phyloP scores from a whole-genome alignment of 2,888 invertebrate species.

The Sabatieria punctata region DNA sequence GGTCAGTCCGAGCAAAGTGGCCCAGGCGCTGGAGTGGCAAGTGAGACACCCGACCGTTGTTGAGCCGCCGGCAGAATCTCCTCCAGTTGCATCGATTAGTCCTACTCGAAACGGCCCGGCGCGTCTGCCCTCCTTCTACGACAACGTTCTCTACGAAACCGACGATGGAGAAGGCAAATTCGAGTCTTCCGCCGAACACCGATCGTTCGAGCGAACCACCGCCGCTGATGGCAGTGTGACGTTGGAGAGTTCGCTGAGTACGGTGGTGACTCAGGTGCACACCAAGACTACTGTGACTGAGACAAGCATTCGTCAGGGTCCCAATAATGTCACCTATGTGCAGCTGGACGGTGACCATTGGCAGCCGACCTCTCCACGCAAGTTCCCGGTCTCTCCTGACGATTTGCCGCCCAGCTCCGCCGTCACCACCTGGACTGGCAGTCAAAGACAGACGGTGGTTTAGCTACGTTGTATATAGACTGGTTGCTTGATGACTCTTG shows the following conservation, averaged over 20 bases:
- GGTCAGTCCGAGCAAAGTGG: no score
- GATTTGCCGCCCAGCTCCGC: no score
- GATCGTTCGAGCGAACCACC: neutral
- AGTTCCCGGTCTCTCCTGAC: no score
- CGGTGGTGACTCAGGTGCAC: neutral
- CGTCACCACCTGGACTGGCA: no score
- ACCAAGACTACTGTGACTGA: neutral
- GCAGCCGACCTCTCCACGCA: neutral
- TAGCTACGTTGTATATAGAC: no score
- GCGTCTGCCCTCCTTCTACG: slow-evolving; percentile 2
- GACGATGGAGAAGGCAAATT: neutral
- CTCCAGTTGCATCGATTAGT: no score
- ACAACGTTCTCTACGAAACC: neutral
- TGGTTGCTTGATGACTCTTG: no score
- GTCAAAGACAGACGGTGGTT: no score
- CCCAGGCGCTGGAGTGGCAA: neutral
- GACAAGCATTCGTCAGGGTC: neutral
- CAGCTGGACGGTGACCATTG: neutral
- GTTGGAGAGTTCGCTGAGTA: neutral
- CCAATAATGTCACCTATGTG: slow-evolving; percentile 3
- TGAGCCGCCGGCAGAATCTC: no score
- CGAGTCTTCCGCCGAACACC: neutral
- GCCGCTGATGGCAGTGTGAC: neutral
- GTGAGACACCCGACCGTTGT: no score
- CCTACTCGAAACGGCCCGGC: no score